Evolutionary conservation across 1,140 invertebrate species (phyloP).

Genomic region (Brachionus manjavacas): DNA sequence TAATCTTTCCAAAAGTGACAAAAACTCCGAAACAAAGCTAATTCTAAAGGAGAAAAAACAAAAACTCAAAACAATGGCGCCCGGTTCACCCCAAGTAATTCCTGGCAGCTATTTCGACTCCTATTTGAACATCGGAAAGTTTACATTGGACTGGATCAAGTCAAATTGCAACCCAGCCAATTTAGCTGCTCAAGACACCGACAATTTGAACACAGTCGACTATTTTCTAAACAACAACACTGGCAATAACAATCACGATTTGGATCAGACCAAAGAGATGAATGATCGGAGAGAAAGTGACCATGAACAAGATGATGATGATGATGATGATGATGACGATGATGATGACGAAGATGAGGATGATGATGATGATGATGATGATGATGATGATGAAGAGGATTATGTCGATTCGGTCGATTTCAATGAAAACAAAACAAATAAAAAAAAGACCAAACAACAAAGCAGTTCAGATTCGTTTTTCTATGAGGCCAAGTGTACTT

Average conservation of each 20-base stretch:
- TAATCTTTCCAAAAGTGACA: neutral
- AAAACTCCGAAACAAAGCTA: neutral
- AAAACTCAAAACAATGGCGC: neutral
- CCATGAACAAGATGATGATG: neutral
- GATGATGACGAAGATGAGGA: neutral
- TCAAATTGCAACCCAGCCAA: neutral
- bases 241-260: neutral
- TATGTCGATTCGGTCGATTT: neutral
- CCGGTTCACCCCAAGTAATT: slow-evolving; percentile 24
- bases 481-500: slow-evolving; percentile 37
- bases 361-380: neutral
- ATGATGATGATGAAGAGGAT: neutral
- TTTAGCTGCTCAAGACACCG: neutral
- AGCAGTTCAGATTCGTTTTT: neutral
- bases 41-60: neutral
- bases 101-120: slow-evolving; percentile 3
- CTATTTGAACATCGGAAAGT: slow-evolving; percentile 31
- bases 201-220: neutral
- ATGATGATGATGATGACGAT: neutral
- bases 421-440: neutral
- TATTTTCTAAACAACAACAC: neutral
- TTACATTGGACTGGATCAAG: slow-evolving; percentile 36
- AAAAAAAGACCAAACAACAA: neutral
- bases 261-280: neutral
- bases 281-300: neutral